A percentile compares a stretch with the other conserved stretches of the same genome.
phyloP scores from a whole-genome alignment of 2,888 invertebrate genomes.

The Plemyria rubiginata region DNA sequence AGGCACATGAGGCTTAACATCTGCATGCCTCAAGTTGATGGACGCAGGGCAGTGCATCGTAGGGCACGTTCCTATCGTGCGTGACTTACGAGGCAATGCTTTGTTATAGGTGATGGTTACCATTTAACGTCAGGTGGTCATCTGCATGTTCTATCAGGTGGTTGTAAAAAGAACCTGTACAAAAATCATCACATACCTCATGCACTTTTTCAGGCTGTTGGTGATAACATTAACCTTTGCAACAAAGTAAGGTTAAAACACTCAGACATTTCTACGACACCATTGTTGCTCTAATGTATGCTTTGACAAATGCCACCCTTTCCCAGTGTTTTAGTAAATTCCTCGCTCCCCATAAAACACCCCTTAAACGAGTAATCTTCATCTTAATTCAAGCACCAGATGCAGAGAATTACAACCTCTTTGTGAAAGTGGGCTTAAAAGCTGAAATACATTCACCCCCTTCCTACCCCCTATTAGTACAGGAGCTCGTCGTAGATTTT shows the following conservation, averaged over 20 bases:
- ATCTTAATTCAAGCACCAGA: constrained; percentile 21
- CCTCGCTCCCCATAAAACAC: constrained; percentile 15
- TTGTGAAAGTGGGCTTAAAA: constrained; percentile 41
- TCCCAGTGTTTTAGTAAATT: constrained; percentile 19
- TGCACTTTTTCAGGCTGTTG: background rate
- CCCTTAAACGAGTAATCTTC: constrained; percentile 27
- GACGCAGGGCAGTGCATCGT: too few species aligned
- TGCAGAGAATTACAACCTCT: constrained; percentile 28
- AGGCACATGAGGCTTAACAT: too few species aligned
- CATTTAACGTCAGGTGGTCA: too few species aligned
- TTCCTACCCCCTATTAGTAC: constrained; percentile 8
- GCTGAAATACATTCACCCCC: constrained; percentile 36
- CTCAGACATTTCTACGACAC: background rate
- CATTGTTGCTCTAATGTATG: background rate
- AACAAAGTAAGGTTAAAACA: background rate
- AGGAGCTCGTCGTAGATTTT: background rate
- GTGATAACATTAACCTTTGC: background rate
- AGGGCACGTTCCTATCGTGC: too few species aligned
- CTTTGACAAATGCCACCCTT: constrained; percentile 15
- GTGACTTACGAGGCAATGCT: too few species aligned
- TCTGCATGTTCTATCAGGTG: too few species aligned
- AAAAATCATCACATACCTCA: too few species aligned
- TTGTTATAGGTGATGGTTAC: too few species aligned
- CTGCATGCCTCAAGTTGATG: too few species aligned
- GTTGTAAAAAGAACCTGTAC: too few species aligned